phyloP scores from a whole-genome alignment of 37 sponge, comb jelly and placozoan genomes.

The Theonella swinhoei region DNA sequence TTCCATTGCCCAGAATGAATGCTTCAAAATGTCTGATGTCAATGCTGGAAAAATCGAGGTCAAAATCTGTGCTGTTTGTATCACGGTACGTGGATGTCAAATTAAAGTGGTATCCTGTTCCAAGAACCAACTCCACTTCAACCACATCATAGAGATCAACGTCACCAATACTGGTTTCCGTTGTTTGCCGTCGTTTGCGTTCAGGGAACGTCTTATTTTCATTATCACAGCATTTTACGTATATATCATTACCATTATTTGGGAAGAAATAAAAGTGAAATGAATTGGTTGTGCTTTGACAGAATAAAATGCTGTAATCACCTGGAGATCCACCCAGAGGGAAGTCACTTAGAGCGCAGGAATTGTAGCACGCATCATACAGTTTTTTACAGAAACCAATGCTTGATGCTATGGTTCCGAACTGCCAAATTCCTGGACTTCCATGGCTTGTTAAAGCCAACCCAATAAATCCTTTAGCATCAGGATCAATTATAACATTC shows the following conservation, averaged over 20 bases:
- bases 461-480: conserved; percentile 20
- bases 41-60: neutral
- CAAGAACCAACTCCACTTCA: conserved; percentile 4
- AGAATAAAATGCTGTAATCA: neutral
- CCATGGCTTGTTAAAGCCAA: conserved; percentile 38
- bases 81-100: conserved; percentile 1
- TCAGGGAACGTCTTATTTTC: neutral
- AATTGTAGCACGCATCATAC: neutral
- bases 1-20: neutral
- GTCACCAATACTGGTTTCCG: neutral
- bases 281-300: neutral
- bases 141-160: neutral
- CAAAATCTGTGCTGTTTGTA: neutral
- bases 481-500: conserved; percentile 37
- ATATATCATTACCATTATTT: neutral
- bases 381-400: neutral
- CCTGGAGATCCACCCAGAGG: neutral
- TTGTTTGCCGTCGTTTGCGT: neutral
- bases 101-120: neutral
- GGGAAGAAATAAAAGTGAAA: neutral
- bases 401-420: neutral
- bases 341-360: neutral
- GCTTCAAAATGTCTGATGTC: neutral
- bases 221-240: too few relatives aligned
- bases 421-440: neutral